Evolutionary conservation across 2,888 invertebrate genomes (phyloP), one percentile per base, ranked within the genome.

Genomic region (Machimus atricapillus): DNA sequence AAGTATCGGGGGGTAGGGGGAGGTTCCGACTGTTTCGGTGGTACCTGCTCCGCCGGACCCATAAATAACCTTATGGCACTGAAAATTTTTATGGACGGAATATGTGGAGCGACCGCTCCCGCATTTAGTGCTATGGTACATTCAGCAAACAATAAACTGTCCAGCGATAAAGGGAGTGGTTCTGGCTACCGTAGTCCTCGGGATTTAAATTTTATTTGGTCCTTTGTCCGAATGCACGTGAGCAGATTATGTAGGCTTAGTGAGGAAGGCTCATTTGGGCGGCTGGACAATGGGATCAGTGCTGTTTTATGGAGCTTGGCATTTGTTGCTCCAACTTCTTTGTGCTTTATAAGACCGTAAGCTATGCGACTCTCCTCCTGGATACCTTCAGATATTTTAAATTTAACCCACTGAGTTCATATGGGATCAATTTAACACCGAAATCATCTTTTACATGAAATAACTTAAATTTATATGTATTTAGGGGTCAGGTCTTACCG

Each of bases 201-300:
- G 46, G 46, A 81, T 81, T 81, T 81, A 81, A 81, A 56, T 56
- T 46, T 81, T 81, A 81, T 81, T 78, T 66, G 66, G 66, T 66
- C 66, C 66, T 66, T 66, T 66, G 66, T 66, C 66, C 66, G 66
- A 66, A 27, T 66, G 66, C 66, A 66, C 66, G 66, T 66, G 66
- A 66, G 23, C 66, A 66, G 66, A 66, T 66, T 66, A 66, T 66
- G 66, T 66, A 66, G 66, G 66, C 66, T 66, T 66, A 66, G 23
- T 66, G 23, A 27, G 66, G 66, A 19, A 66, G 66, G 66, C 23
- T 66, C 66, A 66, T 66, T 66, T 66, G 23, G 66, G 23, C 66
- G 19, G 23, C 66, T 66, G 66, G 66, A 66, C 66, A 66, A 66
- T 66, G 66, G 66, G 66, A 66, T 66, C 66, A 66, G 66, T 66